Evolutionary conservation across 1,140 invertebrate species (phyloP), one percentile per base, ranked within the genome.

Genomic region (Drosophila arawakana): DNA sequence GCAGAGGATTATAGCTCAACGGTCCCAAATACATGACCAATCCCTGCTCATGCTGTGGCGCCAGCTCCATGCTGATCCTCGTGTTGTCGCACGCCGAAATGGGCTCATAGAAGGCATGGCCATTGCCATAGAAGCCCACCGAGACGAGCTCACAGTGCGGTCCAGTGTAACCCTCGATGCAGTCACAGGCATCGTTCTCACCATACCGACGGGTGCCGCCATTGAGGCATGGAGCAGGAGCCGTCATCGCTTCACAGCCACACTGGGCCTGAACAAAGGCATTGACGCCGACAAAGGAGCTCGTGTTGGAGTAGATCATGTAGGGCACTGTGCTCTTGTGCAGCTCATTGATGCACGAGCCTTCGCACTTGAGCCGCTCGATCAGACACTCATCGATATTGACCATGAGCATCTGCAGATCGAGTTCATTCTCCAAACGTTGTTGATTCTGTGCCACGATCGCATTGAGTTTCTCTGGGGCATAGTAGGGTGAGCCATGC

Each of bases 1-100:
- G 89, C 59, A 94, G 91, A 0, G 93, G 92, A 81, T 94, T 95
- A 57, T 94, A 94, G 68, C 88, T 94, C 63, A 97, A 93, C 0
- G 98, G 98, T 13, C 98, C 98, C 84, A 97, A 94, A 91, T 99
- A 99, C 92, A 99, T 96, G 21, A 99, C 94, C 1, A 99, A 93
- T 11, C 97, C 97, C 92, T 95, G 94, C 15, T 95, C 95, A 21
- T 93, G 93, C 84, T 96, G 94, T 2, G 96, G 94, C 0, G 95
- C 95, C 62, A 99, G 94, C 73, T 97, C 96, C 5, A 99, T 92
- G 58, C 95, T 96, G 43, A 97, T 95, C 81, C 93, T 95, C 54
- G 95, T 96, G 62, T 97, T 95, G 57, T 96, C 95, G 88, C 96
- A 97, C 1, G 95, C 93, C 25, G 96, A 94, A 10, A 98, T 94